phyloP scores from a whole-genome alignment of 2,888 invertebrate species.

The Xanthorhoe designata region DNA sequence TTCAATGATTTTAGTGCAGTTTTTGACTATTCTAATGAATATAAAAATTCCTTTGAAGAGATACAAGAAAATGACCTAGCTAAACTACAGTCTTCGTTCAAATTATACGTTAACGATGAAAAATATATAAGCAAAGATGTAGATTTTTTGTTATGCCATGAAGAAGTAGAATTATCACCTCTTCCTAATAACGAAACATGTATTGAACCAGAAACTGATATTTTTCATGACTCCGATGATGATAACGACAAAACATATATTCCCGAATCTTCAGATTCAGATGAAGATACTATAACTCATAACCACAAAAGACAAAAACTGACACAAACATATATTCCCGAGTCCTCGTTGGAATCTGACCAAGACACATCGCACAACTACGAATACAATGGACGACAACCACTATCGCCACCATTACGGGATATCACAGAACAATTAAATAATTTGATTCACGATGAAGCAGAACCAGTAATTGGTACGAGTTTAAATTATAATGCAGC shows the following conservation, averaged over 20 bases:
- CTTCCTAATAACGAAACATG: conserved; percentile 1
- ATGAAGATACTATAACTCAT: conserved; percentile 10
- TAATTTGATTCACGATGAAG: no score
- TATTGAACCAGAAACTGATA: conserved; percentile 7
- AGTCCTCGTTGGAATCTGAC: no score
- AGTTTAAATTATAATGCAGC: no score
- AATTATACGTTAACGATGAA: conserved; percentile 8
- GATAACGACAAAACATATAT: conserved; percentile 13
- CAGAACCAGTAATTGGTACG: no score
- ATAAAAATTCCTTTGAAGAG: background rate
- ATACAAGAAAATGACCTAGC: conserved; percentile 9
- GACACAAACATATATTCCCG: conserved; percentile 1
- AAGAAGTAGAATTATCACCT: conserved; percentile 10
- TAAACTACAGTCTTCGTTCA: conserved; percentile 13
- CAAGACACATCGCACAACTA: no score
- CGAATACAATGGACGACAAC: no score
- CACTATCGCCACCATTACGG: no score
- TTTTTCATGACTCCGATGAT: conserved; percentile 14
- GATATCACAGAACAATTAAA: no score
- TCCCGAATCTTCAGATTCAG: conserved; percentile 14
- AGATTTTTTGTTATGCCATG: conserved; percentile 10
- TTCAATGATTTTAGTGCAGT: background rate
- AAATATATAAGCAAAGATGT: conserved; percentile 8
- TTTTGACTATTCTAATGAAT: conserved; percentile 1
- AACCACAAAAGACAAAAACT: conserved; percentile 8